phyloP scores from a whole-genome alignment of 2,888 invertebrate species.

The Seira musarum region DNA sequence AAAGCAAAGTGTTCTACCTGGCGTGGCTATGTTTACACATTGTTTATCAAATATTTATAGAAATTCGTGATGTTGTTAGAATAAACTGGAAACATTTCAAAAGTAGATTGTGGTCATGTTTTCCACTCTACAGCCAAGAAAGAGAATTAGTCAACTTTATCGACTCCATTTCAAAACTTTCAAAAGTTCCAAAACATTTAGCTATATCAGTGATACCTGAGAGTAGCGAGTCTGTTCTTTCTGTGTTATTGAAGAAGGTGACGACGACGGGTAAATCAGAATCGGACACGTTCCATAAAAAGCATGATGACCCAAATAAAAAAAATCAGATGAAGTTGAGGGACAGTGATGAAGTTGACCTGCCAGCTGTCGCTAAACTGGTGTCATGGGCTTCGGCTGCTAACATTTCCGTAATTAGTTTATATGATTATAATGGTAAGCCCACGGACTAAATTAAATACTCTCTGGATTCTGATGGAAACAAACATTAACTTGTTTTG shows the following conservation, averaged over 20 bases:
- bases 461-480: not conserved
- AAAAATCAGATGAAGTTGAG: too few relatives aligned
- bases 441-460: too few relatives aligned
- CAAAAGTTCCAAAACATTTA: constrained; percentile 62
- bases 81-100: constrained; percentile 40
- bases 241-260: constrained; percentile 16
- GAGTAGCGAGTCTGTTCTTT: constrained; percentile 27
- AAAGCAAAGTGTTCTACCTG: constrained; percentile 34
- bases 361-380: constrained; percentile 61
- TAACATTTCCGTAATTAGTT: constrained; percentile 63
- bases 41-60: constrained; percentile 56
- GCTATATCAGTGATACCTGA: constrained; percentile 59
- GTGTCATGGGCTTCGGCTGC: constrained; percentile 66
- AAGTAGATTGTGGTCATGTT: constrained; percentile 56
- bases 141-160: constrained; percentile 52
- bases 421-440: constrained; percentile 68
- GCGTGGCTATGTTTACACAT: constrained; percentile 58
- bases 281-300: constrained; percentile 6
- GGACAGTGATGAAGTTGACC: constrained; percentile 35
- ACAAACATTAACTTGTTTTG: too few relatives aligned
- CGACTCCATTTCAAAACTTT: constrained; percentile 39
- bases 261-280: not conserved
- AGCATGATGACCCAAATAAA: constrained; percentile 35
- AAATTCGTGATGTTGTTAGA: constrained; percentile 48
- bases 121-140: constrained; percentile 58